Evolutionary conservation across 2,113 vertebrate genomes (phyloP), one percentile per base, ranked within the genome.

Genomic region (Pseudopipra pipra): DNA sequence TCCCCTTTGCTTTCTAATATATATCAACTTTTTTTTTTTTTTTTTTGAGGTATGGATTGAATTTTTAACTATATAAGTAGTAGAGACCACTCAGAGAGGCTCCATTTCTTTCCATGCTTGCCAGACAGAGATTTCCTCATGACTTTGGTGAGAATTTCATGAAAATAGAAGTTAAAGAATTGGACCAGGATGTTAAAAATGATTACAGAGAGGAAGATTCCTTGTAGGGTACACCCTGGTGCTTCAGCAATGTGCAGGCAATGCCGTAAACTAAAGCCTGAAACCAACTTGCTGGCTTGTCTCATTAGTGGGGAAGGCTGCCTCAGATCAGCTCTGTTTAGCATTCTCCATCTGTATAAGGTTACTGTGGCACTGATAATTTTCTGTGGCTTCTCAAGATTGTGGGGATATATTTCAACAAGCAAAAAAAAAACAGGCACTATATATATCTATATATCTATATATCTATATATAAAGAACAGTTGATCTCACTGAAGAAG

Each of bases 401-500:
- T 86, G 85, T 92, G 88, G 81, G 67, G 87, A 92, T 96, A 74
- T 71, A 86, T 87, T 95, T 93, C 85, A 97, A 93, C 30, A 88
- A 90, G 87, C 56, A 33, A 67, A 86, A 59, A 54, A 28, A 70
- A 41, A 52, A 33, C 41, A 43, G 62, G 41, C 27, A 63, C 17
- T 43, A 63, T 19, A 27, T 35, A 12, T 7, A 28, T 49, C 21
- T 15, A 46, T 87, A 46, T 87, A 87, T 43, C 23, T 54, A 59
- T n/a, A 4, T 71, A 25, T 19, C 13, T n/a, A 8, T 19, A 68
- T 87, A 83, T 27, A 31, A 82, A 86, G 61, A 89, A 85, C 82
- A 97, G 95, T 87, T 97, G 95, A 97, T 97, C 91, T 96, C 92
- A 96, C 79, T 96, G 86, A 96, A 97, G 97, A 97, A 82, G 91